Percentiles rank a stretch among this genome's conserved stretches.
Evolutionary conservation across 2,113 vertebrate species (phyloP).

Genomic region (Amphiprion ocellaris): DNA sequence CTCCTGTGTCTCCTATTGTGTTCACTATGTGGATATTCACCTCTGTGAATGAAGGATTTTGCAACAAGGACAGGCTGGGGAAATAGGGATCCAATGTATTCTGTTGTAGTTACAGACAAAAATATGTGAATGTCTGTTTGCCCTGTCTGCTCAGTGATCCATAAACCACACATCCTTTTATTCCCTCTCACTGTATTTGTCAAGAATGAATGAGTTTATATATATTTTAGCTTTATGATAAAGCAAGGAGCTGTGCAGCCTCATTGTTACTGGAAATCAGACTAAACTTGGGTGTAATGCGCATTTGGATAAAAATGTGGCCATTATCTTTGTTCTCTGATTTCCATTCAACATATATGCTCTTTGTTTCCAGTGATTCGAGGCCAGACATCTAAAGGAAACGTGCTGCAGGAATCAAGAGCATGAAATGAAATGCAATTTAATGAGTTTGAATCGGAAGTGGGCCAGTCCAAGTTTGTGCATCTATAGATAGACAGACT

Average conservation of each 20-base stretch:
- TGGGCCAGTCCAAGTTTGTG: conserved; percentile 2
- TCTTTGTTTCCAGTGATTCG: neutral
- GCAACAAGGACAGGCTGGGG: conserved; percentile 18
- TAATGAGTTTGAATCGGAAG: conserved; percentile 10
- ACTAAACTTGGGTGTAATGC: neutral
- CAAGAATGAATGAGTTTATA: neutral
- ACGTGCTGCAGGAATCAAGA: neutral
- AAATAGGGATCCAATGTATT: neutral
- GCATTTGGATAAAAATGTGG: neutral
- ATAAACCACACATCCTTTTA: neutral
- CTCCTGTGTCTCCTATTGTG: neutral
- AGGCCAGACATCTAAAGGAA: neutral
- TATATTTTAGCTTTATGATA: neutral
- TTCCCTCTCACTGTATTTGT: neutral
- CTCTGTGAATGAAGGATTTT: conserved; percentile 15
- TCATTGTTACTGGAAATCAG: neutral
- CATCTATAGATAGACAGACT: conserved; percentile 10
- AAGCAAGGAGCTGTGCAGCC: neutral
- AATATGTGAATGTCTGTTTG: neutral
- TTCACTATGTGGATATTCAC: neutral
- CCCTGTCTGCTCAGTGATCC: conserved; percentile 10
- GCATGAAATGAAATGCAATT: neutral
- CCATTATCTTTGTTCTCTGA: neutral
- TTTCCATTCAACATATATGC: neutral
- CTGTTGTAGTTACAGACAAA: conserved; percentile 5